These are phyloP conservation scores for Uloborus diversus DNA, from an alignment of 1,140 invertebrate genomes.

Conservation along the genomic window DNA sequence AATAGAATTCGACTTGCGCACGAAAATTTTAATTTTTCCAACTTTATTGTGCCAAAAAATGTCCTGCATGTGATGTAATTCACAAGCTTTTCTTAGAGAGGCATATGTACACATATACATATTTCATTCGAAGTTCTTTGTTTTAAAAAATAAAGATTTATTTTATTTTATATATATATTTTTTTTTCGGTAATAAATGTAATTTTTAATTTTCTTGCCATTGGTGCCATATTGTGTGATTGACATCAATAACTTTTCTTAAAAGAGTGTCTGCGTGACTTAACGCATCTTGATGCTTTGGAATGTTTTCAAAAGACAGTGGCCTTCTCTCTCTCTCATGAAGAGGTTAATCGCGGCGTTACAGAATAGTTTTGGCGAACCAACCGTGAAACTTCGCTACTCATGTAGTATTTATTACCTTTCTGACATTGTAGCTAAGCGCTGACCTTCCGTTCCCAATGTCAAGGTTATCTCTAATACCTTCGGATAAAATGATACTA, in stretches of 20 bases:
- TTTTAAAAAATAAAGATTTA: too few relatives aligned
- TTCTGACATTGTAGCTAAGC: constrained; percentile 49
- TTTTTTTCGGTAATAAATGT: too few relatives aligned
- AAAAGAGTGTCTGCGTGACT: constrained; percentile 28
- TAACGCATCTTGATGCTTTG: constrained; percentile 36
- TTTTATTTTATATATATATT: too few relatives aligned
- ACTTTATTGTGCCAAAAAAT: too few relatives aligned
- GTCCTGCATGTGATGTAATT: too few relatives aligned
- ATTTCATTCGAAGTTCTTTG: too few relatives aligned
- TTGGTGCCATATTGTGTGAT: constrained; percentile 45
- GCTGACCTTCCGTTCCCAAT: constrained; percentile 50
- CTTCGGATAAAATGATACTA: neutral
- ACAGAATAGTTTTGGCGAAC: constrained; percentile 49
- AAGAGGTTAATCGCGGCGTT: constrained; percentile 11
- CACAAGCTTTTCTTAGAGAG: too few relatives aligned
- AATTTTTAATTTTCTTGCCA: constrained; percentile 8
- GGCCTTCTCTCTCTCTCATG: constrained; percentile 12
- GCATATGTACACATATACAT: too few relatives aligned
- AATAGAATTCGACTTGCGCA: too few relatives aligned
- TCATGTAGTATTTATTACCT: constrained; percentile 48
- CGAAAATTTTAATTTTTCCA: too few relatives aligned
- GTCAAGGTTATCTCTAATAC: constrained; percentile 33
- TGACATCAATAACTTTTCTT: constrained; percentile 10
- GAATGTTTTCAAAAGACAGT: constrained; percentile 38
- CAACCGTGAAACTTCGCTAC: constrained; percentile 48